These are phyloP conservation scores for Lasioglossum lativentre DNA, from an alignment of 2,888 invertebrate species.

Conservation along the genomic window DNA sequence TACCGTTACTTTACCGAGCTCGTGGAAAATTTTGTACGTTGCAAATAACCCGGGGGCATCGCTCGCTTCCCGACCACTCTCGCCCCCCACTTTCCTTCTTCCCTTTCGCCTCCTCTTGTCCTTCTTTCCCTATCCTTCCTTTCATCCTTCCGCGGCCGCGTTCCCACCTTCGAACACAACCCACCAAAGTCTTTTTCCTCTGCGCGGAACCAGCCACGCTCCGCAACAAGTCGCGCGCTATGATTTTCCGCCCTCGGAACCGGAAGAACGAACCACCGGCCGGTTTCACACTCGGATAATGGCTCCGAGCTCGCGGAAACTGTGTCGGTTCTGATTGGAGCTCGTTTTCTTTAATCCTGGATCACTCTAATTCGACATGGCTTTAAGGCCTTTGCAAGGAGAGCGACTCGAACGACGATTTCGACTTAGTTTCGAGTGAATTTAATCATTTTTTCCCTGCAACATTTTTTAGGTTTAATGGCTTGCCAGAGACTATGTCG, in stretches of 20 bases:
- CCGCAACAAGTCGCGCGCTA: constrained; percentile 15
- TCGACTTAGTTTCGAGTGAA: too few relatives aligned
- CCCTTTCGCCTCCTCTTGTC: neutral
- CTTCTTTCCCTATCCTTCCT: neutral
- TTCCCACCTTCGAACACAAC: neutral
- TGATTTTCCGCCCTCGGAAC: constrained; percentile 8
- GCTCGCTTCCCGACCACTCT: constrained; percentile 15
- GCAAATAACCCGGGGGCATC: constrained; percentile 55
- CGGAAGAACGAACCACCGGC: neutral
- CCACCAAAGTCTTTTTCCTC: neutral
- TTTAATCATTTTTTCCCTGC: too few relatives aligned
- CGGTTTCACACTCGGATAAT: neutral
- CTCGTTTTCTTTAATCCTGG: constrained; percentile 1
- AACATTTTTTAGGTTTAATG: too few relatives aligned
- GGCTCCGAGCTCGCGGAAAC: neutral
- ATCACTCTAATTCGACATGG: neutral
- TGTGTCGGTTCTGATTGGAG: neutral
- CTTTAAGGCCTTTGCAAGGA: neutral
- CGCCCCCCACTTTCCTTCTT: neutral
- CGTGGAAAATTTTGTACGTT: constrained; percentile 59
- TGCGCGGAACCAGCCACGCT: neutral
- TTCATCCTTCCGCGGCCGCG: neutral
- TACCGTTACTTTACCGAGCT: constrained; percentile 60
- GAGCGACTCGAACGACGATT: neutral
- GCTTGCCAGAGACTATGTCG: too few relatives aligned